Base-by-base conservation (phyloP, 2,113 vertebrate genomes). In the Laterallus jamaicensis region DNA sequence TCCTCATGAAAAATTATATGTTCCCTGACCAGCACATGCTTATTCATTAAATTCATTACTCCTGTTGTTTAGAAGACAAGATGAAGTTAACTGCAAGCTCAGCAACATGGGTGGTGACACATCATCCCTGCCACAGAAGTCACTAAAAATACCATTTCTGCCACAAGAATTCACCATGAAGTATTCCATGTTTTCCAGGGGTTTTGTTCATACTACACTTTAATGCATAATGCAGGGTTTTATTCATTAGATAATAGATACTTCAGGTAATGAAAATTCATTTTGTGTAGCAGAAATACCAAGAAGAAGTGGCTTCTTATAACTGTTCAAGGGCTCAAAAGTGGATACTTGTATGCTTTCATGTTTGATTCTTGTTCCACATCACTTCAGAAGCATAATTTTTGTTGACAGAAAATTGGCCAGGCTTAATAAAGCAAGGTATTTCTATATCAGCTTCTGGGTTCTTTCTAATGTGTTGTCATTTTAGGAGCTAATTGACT, bases 351-450 rank as follows among this genome's bases (percentile, higher is more conserved):
- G 90, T 95, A 91, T 87, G 93, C 93, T 96, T 94, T 92, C 92
- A 92, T 91, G 88, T 95, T 94, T 91, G 94, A 96, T 94, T 96
- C 92, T 93, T 93, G 91, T 96, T 97, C 83, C 81, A 91, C 49
- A 90, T 97, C 94, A 90, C 93, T 94, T 96, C 91, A 96, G 94
- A 97, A 89, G 94, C 81, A 31, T 97, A 94, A 96, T 96, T 96
- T 96, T 95, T 96, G 95, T 96, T 96, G 95, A 95, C 90, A 94
- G 92, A 96, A 96, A 95, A 97, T 95, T 94, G 94, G 93, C 93
- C 80, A 94, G 66, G 86, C 78, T 96, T 95, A 92, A 92, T 96
- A 93, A 96, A 93, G 93, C 66, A 91, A 94, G 86, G 82, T 87
- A 84, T 86, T 97, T 93, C 88, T 96, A 12, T 87, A 91, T 94